Percentiles rank a stretch among this genome's conserved stretches.
Evolutionary conservation across 2,797 vertebrate species (phyloP).

Genomic region (Chelon auratus): DNA sequence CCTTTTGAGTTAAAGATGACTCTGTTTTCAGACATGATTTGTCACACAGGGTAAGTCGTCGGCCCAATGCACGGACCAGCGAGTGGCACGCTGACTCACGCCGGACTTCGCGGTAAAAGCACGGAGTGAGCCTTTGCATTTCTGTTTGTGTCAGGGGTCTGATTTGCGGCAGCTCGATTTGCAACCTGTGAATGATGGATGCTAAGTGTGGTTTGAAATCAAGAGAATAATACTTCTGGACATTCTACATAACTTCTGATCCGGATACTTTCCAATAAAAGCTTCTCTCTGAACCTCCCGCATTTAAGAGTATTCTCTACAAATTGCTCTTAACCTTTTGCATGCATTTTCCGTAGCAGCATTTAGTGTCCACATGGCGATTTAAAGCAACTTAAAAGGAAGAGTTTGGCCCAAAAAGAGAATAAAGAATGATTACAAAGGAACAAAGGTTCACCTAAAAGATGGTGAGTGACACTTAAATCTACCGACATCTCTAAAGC

Average conservation of each 20-base stretch:
- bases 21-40: background rate
- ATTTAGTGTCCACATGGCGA: too few relatives aligned
- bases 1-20: too few relatives aligned
- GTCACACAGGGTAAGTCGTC: background rate
- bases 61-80: constrained; percentile 2
- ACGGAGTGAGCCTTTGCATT: background rate
- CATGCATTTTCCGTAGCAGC: too few relatives aligned
- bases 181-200: background rate
- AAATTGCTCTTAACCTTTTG: too few relatives aligned
- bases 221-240: background rate
- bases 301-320: background rate
- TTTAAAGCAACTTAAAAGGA: too few relatives aligned
- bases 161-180: constrained; percentile 17
- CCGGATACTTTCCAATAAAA: too few relatives aligned
- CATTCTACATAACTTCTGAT: too few relatives aligned
- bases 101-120: constrained; percentile 12
- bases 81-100: constrained; percentile 25
- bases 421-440: too few relatives aligned
- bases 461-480: too few relatives aligned
- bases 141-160: background rate
- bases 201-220: background rate
- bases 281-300: background rate
- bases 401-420: too few relatives aligned
- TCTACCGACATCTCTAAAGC: too few relatives aligned
- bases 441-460: too few relatives aligned